Evolutionary conservation across 2,797 vertebrate species (phyloP).

Genomic region (Poeciliopsis presidionis): DNA sequence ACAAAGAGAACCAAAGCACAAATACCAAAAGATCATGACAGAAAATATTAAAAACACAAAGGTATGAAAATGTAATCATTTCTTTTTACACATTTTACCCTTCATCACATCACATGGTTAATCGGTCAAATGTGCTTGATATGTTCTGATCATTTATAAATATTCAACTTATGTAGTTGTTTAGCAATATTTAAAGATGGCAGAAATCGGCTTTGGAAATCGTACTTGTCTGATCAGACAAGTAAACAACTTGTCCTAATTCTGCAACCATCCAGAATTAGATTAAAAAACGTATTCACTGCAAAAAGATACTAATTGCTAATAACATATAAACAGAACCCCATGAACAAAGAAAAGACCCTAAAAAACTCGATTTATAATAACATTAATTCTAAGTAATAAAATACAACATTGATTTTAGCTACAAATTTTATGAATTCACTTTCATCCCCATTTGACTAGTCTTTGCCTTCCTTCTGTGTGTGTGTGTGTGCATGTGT

Average conservation of each 20-base stretch:
- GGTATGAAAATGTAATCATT: neutral
- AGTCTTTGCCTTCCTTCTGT: conserved; percentile 16
- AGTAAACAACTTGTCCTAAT: too few species aligned
- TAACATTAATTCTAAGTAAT: neutral
- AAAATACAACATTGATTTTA: neutral
- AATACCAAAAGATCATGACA: neutral
- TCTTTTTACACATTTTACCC: neutral
- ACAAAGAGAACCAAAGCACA: neutral
- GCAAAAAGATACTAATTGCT: neutral
- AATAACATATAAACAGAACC: neutral
- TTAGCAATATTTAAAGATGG: neutral
- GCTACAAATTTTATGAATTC: neutral
- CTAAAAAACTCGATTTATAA: neutral
- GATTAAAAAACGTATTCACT: neutral
- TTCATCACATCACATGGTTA: neutral
- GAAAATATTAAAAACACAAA: neutral
- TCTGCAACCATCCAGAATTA: neutral
- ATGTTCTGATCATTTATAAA: neutral
- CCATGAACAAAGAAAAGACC: neutral
- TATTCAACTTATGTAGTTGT: neutral
- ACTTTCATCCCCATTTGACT: conserved; percentile 1
- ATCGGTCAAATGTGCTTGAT: neutral
- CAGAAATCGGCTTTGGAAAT: neutral
- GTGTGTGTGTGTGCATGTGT: conserved; percentile 24
- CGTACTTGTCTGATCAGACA: neutral